A percentile compares a stretch with the other conserved stretches of the same genome.
These are phyloP conservation scores for Eilema sororculum DNA, from an alignment of 2,888 invertebrate species.

Conservation along the genomic window DNA sequence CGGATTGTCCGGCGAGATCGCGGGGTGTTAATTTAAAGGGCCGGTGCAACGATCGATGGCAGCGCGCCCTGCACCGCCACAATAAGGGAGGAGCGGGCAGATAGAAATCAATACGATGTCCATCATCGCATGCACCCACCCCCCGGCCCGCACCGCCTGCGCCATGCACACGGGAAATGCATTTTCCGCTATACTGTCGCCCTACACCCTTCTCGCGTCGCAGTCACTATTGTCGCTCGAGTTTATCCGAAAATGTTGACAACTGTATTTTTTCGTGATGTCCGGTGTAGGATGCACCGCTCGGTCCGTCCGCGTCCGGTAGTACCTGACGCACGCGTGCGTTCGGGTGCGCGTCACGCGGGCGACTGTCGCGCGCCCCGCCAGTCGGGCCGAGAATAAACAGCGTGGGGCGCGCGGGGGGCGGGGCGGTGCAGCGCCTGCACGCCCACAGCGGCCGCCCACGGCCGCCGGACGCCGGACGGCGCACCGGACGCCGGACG, in stretches of 20 bases:
- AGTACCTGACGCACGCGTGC: conserved; percentile 78
- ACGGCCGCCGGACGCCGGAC: conserved; percentile 55
- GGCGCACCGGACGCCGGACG: conserved; percentile 46
- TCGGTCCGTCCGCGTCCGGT: conserved; percentile 68
- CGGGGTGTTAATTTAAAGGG: conserved; percentile 69
- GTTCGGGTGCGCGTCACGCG: conserved; percentile 81
- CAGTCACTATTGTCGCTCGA: conserved; percentile 43
- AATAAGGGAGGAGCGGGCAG: conserved; percentile 86
- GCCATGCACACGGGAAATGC: conserved; percentile 84
- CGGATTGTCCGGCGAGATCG: conserved; percentile 72
- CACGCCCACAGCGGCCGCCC: conserved; percentile 84
- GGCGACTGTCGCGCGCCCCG: conserved; percentile 82
- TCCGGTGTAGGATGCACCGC: conserved; percentile 82
- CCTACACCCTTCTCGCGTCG: conserved; percentile 68
- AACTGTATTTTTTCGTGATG: conserved; percentile 69
- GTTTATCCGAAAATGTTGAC: conserved; percentile 56
- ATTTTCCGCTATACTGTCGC: conserved; percentile 74
- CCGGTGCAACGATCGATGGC: conserved; percentile 84
- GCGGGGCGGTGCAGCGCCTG: conserved; percentile 78
- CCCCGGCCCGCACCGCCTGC: conserved; percentile 87
- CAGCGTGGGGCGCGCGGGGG: conserved; percentile 76
- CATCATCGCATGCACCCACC: conserved; percentile 89
- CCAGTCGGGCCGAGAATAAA: conserved; percentile 83
- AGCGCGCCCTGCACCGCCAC: conserved; percentile 82
- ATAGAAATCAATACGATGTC: conserved; percentile 88